phyloP scores from a whole-genome alignment of 92 coral and sea anemone species.

The Hydrozoanthus gracilis region DNA sequence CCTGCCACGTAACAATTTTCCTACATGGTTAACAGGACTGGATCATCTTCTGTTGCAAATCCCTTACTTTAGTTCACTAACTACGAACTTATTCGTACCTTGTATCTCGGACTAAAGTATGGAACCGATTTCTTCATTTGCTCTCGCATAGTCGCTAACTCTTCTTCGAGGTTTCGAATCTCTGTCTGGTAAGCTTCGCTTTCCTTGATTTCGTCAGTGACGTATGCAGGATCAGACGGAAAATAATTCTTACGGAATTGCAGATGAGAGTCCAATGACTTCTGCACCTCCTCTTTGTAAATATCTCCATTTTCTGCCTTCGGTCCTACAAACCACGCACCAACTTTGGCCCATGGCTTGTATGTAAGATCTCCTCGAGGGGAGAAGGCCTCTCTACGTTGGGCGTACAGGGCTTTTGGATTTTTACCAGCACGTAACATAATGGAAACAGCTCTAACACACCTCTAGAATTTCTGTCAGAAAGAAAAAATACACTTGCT shows the following conservation, averaged over 20 bases:
- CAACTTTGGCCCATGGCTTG: constrained; percentile 50
- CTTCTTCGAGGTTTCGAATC: constrained; percentile 47
- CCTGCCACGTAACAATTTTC: too few species aligned
- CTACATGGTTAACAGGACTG: too few species aligned
- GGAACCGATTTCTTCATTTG: constrained; percentile 83
- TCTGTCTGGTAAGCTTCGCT: constrained; percentile 64
- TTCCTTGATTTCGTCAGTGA: constrained; percentile 68
- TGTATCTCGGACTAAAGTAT: constrained; percentile 83
- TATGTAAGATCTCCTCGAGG: constrained; percentile 14
- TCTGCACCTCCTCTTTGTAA: constrained; percentile 50
- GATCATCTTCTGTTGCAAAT: too few species aligned
- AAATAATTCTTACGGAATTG: constrained; percentile 61
- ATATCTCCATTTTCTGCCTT: constrained; percentile 56
- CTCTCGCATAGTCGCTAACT: constrained; percentile 63
- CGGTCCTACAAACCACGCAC: constrained; percentile 67
- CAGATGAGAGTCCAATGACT: constrained; percentile 45
- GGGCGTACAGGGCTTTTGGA: constrained; percentile 33
- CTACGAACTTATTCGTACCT: constrained; percentile 56
- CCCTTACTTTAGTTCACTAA: too few species aligned
- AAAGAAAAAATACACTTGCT: too few species aligned
- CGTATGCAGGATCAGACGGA: constrained; percentile 83
- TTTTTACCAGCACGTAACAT: background rate
- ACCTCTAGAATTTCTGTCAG: too few species aligned
- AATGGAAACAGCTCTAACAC: background rate
- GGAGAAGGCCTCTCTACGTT: constrained; percentile 28